Percentiles rank a stretch among this genome's conserved stretches.
Evolutionary conservation across 1,140 invertebrate genomes (phyloP).

Genomic region (Pogonognathellus flavescens): DNA sequence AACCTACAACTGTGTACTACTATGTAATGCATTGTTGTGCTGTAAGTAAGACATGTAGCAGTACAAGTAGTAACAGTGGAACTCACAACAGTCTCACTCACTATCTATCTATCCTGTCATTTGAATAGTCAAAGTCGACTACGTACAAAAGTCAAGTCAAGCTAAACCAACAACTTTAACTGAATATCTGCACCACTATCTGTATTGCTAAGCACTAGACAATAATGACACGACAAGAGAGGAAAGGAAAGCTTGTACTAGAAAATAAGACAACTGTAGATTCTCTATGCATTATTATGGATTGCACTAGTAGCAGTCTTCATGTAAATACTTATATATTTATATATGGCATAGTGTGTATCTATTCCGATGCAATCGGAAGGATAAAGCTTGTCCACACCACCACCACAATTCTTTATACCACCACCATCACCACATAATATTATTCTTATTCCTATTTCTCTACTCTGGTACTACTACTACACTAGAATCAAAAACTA

Average conservation of each 20-base stretch:
- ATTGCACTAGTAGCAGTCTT: too few species aligned
- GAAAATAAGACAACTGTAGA: slow-evolving; percentile 47
- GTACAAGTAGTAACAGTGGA: background rate
- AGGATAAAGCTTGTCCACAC: background rate
- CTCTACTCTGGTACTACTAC: too few species aligned
- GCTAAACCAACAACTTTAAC: slow-evolving; percentile 23
- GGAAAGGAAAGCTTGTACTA: slow-evolving; percentile 46
- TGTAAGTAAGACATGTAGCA: slow-evolving; percentile 34
- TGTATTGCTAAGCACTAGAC: background rate
- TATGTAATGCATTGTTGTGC: slow-evolving; percentile 34
- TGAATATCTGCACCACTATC: background rate
- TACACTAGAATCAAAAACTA: too few species aligned
- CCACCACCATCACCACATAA: too few species aligned
- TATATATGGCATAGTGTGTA: too few species aligned
- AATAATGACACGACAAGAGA: slow-evolving; percentile 23
- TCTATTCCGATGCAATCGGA: slow-evolving; percentile 16
- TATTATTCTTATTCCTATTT: too few species aligned
- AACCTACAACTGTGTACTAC: background rate
- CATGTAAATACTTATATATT: too few species aligned
- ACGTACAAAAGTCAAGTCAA: background rate
- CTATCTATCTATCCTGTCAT: slow-evolving; percentile 33
- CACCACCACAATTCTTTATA: too few species aligned
- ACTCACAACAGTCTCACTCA: too few species aligned
- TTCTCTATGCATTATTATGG: background rate
- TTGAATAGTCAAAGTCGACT: slow-evolving; percentile 19